These are phyloP conservation scores for Cataglyphis rosenhaueri DNA, from an alignment of 2,888 invertebrate species.

Conservation along the genomic window DNA sequence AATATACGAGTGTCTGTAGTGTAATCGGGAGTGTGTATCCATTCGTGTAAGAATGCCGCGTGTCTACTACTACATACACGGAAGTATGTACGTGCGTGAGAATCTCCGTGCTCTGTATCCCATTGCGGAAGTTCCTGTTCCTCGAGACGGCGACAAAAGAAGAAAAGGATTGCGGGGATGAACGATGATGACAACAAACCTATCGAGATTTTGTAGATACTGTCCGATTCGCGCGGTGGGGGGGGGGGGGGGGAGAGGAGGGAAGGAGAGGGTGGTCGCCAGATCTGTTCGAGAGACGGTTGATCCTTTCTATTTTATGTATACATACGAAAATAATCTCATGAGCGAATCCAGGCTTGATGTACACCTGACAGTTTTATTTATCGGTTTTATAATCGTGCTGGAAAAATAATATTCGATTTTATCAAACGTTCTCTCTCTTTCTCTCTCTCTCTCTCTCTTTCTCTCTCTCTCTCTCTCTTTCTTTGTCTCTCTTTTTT, in stretches of 20 bases:
- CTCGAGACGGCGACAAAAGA: constrained; percentile 73
- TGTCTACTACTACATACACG: constrained; percentile 70
- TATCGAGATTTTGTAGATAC: constrained; percentile 82
- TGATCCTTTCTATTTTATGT: constrained; percentile 19
- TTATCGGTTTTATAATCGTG: constrained; percentile 1
- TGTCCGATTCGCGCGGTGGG: constrained; percentile 76
- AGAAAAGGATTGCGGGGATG: constrained; percentile 34
- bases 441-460: neutral
- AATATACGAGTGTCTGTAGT: constrained; percentile 57
- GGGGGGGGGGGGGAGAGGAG: no score
- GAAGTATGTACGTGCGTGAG: constrained; percentile 69
- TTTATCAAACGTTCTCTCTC: constrained; percentile 2
- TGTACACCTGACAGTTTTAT: constrained; percentile 50
- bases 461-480: neutral
- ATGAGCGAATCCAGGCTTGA: constrained; percentile 33
- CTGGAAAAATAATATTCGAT: constrained; percentile 5
- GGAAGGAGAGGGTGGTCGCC: constrained; percentile 61
- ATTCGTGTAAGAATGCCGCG: constrained; percentile 73
- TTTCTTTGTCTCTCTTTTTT: neutral
- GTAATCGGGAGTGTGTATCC: constrained; percentile 59
- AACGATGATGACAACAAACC: constrained; percentile 66
- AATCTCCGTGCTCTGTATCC: constrained; percentile 81
- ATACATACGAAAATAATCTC: constrained; percentile 17
- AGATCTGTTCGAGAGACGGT: constrained; percentile 75
- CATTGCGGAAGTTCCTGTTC: constrained; percentile 83